Conservation (phyloP, 2,797 vertebrate species). For the Protosalanx chinensis region DNA sequence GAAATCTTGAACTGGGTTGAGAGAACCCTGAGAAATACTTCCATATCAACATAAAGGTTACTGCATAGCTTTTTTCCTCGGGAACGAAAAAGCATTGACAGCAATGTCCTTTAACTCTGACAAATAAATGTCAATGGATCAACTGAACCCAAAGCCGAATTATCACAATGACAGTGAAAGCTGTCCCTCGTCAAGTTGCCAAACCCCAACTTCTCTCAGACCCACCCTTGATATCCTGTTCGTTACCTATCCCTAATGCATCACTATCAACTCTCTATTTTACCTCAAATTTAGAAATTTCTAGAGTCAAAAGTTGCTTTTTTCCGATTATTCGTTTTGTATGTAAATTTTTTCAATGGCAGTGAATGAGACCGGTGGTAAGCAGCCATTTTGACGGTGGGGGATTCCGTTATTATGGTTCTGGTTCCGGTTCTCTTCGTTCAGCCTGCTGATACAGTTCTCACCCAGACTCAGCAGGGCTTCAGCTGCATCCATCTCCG, state of each 20-base stretch:
- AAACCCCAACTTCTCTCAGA: background rate
- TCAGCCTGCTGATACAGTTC: constrained; percentile 4
- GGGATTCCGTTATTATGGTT: background rate
- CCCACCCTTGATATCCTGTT: background rate
- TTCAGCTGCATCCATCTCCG: constrained; percentile 46
- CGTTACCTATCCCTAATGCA: background rate
- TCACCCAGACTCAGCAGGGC: constrained; percentile 39
- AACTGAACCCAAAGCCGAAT: background rate
- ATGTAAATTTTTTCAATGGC: background rate
- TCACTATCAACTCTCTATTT: background rate
- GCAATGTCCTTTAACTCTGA: constrained; percentile 40
- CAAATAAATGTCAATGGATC: background rate
- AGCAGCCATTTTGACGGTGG: background rate
- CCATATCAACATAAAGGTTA: background rate
- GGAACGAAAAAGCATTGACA: constrained; percentile 36
- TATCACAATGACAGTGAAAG: background rate
- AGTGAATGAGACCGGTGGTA: background rate
- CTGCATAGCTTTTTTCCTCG: constrained; percentile 5
- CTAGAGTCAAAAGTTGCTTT: background rate
- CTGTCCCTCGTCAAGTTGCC: background rate
- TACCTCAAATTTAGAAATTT: background rate
- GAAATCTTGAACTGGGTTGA: background rate
- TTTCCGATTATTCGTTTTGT: background rate
- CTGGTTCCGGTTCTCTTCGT: background rate
- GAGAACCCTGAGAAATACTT: background rate